phyloP scores from a whole-genome alignment of 2,888 invertebrate species.

The Baronia brevicornis region DNA sequence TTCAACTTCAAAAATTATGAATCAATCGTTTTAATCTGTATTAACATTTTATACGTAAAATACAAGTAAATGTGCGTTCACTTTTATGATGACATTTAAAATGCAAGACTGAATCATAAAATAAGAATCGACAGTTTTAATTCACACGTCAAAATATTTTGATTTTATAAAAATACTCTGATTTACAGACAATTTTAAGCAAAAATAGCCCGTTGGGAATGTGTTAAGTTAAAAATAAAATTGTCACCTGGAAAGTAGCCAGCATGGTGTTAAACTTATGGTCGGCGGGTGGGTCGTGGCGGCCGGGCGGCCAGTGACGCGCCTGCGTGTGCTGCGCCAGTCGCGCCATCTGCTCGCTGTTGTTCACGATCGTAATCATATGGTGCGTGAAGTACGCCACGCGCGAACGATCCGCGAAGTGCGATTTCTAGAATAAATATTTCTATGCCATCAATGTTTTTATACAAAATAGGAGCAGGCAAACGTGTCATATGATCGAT shows the following conservation, averaged over 20 bases:
- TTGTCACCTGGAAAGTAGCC: slow-evolving; percentile 78
- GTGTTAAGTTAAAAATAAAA: too few species aligned
- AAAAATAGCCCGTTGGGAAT: too few species aligned
- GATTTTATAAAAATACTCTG: too few species aligned
- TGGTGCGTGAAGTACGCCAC: slow-evolving; percentile 93
- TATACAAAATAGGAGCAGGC: not conserved
- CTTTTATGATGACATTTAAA: too few species aligned
- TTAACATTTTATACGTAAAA: too few species aligned
- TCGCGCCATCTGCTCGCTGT: slow-evolving; percentile 93
- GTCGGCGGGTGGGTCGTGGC: slow-evolving; percentile 76
- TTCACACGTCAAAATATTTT: too few species aligned
- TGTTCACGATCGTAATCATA: slow-evolving; percentile 97
- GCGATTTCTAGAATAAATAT: slow-evolving; percentile 73
- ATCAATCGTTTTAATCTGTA: too few species aligned
- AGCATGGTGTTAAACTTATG: slow-evolving; percentile 76
- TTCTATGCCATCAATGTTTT: not conserved
- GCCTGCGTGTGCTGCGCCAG: slow-evolving; percentile 90
- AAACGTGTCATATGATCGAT: not conserved
- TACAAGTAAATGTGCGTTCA: too few species aligned
- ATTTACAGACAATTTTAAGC: too few species aligned
- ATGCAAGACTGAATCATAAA: too few species aligned
- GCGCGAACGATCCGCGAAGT: slow-evolving; percentile 94
- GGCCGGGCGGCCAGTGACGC: slow-evolving; percentile 84
- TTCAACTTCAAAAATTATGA: too few species aligned
- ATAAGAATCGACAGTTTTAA: too few species aligned